Evolutionary conservation across 2,888 invertebrate species (phyloP), one percentile per base, ranked within the genome.

Genomic region (Heteromurus nitidus): DNA sequence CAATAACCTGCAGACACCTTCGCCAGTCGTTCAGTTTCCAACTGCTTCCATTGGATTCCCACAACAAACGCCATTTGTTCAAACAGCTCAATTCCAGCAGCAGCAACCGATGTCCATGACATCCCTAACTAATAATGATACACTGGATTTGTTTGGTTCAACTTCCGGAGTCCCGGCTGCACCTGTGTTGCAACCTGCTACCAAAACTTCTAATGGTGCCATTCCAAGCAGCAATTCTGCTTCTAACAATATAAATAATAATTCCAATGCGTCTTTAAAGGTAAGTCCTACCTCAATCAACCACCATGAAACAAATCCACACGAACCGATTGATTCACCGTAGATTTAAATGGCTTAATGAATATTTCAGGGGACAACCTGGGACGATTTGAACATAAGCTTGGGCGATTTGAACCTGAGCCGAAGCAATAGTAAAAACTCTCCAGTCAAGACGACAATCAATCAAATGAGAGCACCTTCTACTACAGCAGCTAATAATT

Each of bases 341-440:
- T n/a, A 36, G 13, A 36, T 36, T 9, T 36, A 9, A 13, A 36
- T 36, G 36, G 36, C 5, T 36, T 36, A 13, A 36, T 36, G 36
- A 13, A 47, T 81, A 47, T 72, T 68, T 55, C 62, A 87, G 86
- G 87, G 87, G 72, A 87, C 87, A 42, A 87, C 87, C 5, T 87
- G 87, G 87, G 84, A 85, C 58, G 87, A 86, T 67, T 82, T 87
- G 68, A 86, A 86, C 44, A 83, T 87, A 67, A 85, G 85, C 62
- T 73, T 86, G 16, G 85, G 86, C 74, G 86, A 86, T 76, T 80
- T 87, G 26, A 87, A 85, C 62, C 69, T 85, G n/a, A 83, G 85
- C 67, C 76, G 85, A 64, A 58, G 77, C 81, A 85, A 82, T 67
- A 72, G 74, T 69, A 70, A 76, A 69, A 82, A 83, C 53, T 75